A percentile compares a stretch with the other conserved stretches of the same genome.
These are phyloP conservation scores for Crambe crambe DNA, from an alignment of 37 sponge, comb jelly and placozoan species.

Conservation along the genomic window DNA sequence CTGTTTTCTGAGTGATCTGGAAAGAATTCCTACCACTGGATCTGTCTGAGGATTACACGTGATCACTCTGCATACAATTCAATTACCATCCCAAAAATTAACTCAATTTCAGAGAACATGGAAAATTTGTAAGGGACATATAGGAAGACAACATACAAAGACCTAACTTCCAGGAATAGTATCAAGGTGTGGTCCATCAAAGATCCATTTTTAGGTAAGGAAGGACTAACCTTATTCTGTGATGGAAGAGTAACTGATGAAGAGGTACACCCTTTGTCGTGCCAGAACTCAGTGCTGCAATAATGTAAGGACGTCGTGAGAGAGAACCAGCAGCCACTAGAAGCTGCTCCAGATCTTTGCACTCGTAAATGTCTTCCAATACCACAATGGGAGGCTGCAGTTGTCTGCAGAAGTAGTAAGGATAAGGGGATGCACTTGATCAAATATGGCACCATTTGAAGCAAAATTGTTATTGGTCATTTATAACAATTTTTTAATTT, in stretches of 20 bases:
- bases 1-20: conserved; percentile 72
- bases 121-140: background rate
- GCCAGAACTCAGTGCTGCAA: conserved; percentile 59
- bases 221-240: conserved; percentile 47
- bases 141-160: background rate
- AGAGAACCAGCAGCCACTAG: conserved; percentile 36
- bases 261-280: conserved; percentile 46
- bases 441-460: too few species aligned
- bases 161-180: too few species aligned
- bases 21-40: conserved; percentile 60
- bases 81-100: background rate
- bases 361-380: conserved; percentile 62
- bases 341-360: conserved; percentile 47
- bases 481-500: too few species aligned
- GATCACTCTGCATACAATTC: conserved; percentile 35
- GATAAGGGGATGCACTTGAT: background rate
- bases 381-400: conserved; percentile 49
- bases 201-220: too few species aligned
- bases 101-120: background rate
- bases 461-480: too few species aligned
- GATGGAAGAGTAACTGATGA: conserved; percentile 68
- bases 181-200: too few species aligned
- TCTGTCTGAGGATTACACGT: conserved; percentile 72
- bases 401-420: conserved; percentile 8
- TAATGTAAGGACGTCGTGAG: conserved; percentile 54